Evolutionary conservation across 2,888 invertebrate species (phyloP).

Genomic region (Netelia virgata): DNA sequence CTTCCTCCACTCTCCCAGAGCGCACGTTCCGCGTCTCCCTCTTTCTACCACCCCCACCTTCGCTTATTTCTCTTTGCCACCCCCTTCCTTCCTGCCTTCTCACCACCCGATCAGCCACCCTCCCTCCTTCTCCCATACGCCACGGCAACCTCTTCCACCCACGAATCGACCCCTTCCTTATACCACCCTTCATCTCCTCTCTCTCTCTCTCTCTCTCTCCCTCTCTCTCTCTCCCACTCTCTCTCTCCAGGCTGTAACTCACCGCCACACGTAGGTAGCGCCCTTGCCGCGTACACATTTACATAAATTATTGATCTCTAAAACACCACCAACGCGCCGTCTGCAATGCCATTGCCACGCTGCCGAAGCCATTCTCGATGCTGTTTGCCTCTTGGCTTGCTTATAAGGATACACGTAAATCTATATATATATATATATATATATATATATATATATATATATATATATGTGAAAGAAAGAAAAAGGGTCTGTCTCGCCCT

Average conservation of each 20-base stretch:
- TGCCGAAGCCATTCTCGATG: conserved; percentile 63
- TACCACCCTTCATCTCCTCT: conserved; percentile 69
- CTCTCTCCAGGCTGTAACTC: conserved; percentile 81
- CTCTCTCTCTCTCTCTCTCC: conserved; percentile 76
- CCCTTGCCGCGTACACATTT: conserved; percentile 85
- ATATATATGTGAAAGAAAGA: conserved; percentile 1
- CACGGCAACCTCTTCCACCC: conserved; percentile 73
- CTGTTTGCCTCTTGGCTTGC: conserved; percentile 48
- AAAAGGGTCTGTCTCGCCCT: conserved; percentile 16
- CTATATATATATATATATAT: conserved; percentile 11
- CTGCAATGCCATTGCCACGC: conserved; percentile 82
- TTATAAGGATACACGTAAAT: conserved; percentile 61
- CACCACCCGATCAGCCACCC: conserved; percentile 74
- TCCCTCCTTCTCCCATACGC: conserved; percentile 59
- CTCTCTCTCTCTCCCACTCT: conserved; percentile 70
- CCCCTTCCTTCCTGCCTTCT: conserved; percentile 71
- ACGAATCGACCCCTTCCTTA: conserved; percentile 68
- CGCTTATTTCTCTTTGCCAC: conserved; percentile 47
- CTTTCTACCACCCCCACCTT: conserved; percentile 68
- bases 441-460: conserved; percentile 32
- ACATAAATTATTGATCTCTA: conserved; percentile 85
- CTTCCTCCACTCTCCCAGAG: conserved; percentile 80
- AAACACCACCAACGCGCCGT: conserved; percentile 79
- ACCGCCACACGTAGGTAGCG: conserved; percentile 84
- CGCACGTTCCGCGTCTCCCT: conserved; percentile 69